These are phyloP conservation scores for Nasonia giraulti DNA, from an alignment of 1,140 invertebrate species.

Conservation along the genomic window DNA sequence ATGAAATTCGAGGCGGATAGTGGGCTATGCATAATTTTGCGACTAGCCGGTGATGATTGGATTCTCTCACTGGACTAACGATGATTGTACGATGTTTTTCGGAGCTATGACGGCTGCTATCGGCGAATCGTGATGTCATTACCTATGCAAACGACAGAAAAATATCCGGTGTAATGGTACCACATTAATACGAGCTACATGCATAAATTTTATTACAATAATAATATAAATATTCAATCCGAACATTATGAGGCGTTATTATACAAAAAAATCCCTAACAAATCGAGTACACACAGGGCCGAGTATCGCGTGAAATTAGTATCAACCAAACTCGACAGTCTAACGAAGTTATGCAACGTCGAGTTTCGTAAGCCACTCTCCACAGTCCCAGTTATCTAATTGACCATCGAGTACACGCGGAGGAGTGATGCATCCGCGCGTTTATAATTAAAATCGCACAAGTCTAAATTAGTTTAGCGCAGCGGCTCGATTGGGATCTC, in stretches of 20 bases:
- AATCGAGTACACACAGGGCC: background rate
- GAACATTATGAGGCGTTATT: no score
- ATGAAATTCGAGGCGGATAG: background rate
- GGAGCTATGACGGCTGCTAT: background rate
- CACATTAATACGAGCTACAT: no score
- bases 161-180: no score
- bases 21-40: background rate
- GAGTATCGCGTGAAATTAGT: constrained; percentile 5
- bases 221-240: no score
- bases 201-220: no score
- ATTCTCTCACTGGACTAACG: constrained; percentile 8
- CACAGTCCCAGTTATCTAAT: constrained; percentile 16
- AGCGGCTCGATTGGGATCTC: no score
- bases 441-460: background rate
- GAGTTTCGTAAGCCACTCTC: constrained; percentile 15
- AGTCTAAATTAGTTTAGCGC: background rate
- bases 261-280: no score
- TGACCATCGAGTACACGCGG: constrained; percentile 1
- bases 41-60: background rate
- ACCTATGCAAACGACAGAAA: no score
- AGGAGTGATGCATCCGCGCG: background rate
- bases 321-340: background rate
- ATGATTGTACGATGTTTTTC: constrained; percentile 21
- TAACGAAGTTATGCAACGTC: constrained; percentile 14
- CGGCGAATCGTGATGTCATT: background rate